These are phyloP conservation scores for Catharus minimus DNA, from an alignment of 2,113 vertebrate species.

Conservation along the genomic window DNA sequence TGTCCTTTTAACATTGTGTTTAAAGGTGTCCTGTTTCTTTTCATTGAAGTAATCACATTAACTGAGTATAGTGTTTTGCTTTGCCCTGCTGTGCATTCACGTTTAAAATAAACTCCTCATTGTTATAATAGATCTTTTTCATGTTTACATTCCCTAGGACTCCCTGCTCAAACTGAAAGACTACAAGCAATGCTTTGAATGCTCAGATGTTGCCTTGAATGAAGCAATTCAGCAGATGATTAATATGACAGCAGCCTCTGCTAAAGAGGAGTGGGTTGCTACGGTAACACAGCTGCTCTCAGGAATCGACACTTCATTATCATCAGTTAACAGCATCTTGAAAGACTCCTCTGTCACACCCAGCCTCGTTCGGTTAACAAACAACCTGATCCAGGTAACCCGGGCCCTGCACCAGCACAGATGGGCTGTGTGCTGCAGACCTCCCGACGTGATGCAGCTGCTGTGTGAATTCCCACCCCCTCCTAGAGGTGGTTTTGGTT, in stretches of 20 bases:
- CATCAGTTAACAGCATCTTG: slow-evolving; percentile 76
- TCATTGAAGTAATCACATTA: background rate
- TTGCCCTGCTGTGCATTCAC: background rate
- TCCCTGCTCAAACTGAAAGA: slow-evolving; percentile 90
- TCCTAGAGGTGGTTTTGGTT: fast-evolving
- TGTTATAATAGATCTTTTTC: background rate
- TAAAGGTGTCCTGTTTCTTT: background rate
- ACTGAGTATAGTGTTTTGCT: background rate
- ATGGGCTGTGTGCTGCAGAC: background rate
- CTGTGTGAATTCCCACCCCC: background rate
- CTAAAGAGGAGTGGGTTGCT: slow-evolving; percentile 93
- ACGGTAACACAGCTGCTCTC: slow-evolving; percentile 86
- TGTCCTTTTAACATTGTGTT: background rate
- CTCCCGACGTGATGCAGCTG: background rate
- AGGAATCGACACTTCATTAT: slow-evolving; percentile 86
- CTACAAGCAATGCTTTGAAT: slow-evolving; percentile 88
- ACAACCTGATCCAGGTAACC: slow-evolving; percentile 93
- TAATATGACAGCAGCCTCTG: slow-evolving; percentile 74
- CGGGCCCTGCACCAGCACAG: background rate
- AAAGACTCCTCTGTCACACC: slow-evolving; percentile 73
- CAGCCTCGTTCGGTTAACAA: slow-evolving; percentile 84
- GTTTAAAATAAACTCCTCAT: background rate
- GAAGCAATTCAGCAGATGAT: slow-evolving; percentile 94
- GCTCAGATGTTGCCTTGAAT: slow-evolving; percentile 90
- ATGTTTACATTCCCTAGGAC: slow-evolving; percentile 74